Base-by-base conservation (phyloP, 2,797 vertebrate species). In the Sus cebifrons region DNA sequence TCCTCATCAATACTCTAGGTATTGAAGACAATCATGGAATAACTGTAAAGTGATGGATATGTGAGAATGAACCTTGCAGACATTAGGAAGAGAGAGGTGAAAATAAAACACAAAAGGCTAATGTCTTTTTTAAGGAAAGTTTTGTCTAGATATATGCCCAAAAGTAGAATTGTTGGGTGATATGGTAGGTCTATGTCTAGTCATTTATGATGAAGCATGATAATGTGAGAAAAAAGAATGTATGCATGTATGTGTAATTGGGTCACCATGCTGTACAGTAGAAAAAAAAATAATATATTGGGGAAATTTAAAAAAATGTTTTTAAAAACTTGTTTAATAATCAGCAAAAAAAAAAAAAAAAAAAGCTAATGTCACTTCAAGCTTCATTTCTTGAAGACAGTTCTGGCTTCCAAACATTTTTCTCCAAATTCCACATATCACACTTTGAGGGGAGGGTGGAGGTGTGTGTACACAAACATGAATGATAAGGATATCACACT, bases 401-500 rank as follows among this genome's bases (percentile, higher is more conserved):
- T 67, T 5, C 5, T 36, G 15, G 23, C 3, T 90, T 58, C 13
- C 2, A 27, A 60, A 44, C 3, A 2, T 16, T 32, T 62, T 58
- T 13, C 29, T 27, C 29, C 21, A 32, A 54, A 70, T 91, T 5
- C 15, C 2, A 29, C 10, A 25, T 4, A 7, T 65, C n/a, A 73
- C 3, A 29, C n/a, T 44, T 36, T 56, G 78, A 54, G 23, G 29
- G 17, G 13, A 83, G 29, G 0, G 10, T 25, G 27, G 27, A 40
- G 17, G 6, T 18, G 9, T 11, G 6, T 18, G 9, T 14, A 18
- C 7, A 1, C 1, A 20, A 27, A 1, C 14, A 3, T 0, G 4
- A 16, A n/a, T n/a, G 12, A 56, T 36, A 11, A 54, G 7, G 52
- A 18, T 18, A 16, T 77, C 52, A 20, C 13, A 3, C 1, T 32